A percentile compares a stretch with the other conserved stretches of the same genome.
Conservation (phyloP, 2,888 invertebrate species). For the Atrina japonica region DNA sequence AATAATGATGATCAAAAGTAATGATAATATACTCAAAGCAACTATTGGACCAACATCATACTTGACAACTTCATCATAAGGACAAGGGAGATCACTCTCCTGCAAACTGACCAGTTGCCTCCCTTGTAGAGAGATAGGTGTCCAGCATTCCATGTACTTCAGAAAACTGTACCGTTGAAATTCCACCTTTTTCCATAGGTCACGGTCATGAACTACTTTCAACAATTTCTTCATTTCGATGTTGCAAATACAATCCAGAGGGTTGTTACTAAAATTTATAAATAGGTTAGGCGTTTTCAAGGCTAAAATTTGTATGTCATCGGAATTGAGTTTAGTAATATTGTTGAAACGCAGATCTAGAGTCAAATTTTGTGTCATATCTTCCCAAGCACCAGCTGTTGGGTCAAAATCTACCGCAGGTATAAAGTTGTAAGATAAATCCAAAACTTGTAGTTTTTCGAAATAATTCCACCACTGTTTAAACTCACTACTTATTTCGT, state of each 20-base stretch:
- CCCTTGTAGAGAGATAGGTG: constrained; percentile 48
- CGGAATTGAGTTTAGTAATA: constrained; percentile 53
- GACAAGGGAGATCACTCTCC: constrained; percentile 45
- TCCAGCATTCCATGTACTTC: constrained; percentile 49
- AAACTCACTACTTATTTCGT: constrained; percentile 12
- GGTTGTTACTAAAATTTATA: constrained; percentile 59
- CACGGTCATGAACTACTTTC: constrained; percentile 28
- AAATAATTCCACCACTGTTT: constrained; percentile 59
- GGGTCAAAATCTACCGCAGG: constrained; percentile 52
- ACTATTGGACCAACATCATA: constrained; percentile 49
- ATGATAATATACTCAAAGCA: constrained; percentile 40
- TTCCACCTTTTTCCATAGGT: constrained; percentile 35
- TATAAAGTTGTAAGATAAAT: constrained; percentile 64
- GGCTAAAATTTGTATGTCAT: constrained; percentile 51
- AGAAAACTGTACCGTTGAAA: constrained; percentile 48
- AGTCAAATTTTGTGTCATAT: constrained; percentile 40
- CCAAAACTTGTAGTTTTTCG: constrained; percentile 57
- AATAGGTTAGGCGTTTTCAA: constrained; percentile 50
- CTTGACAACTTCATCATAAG: constrained; percentile 32
- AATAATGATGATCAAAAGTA: constrained; percentile 46
- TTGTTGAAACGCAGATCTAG: constrained; percentile 61
- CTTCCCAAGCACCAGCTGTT: constrained; percentile 38
- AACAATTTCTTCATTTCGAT: constrained; percentile 48
- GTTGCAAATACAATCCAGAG: constrained; percentile 58
- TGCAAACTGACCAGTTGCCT: constrained; percentile 39